Conservation (phyloP, 2,888 invertebrate species). For the Cartodere bifasciata region DNA sequence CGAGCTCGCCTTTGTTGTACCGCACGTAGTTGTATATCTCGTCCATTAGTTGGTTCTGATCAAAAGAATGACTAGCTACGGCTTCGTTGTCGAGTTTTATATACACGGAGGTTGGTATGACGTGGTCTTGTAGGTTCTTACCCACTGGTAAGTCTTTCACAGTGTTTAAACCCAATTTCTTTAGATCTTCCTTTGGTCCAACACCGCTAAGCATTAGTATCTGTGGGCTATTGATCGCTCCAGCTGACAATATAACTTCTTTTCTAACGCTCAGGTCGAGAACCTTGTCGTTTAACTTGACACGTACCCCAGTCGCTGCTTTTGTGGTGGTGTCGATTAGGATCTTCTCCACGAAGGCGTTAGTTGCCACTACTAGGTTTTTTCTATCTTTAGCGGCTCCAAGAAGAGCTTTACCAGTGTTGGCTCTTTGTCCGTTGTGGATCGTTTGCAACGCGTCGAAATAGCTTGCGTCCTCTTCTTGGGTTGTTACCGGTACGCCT, state of each 20-base stretch:
- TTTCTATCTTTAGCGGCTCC: slow-evolving; percentile 35
- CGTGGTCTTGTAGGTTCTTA: slow-evolving; percentile 43
- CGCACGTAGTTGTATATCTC: slow-evolving; percentile 37
- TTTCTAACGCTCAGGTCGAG: slow-evolving; percentile 35
- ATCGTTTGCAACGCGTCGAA: slow-evolving; percentile 23
- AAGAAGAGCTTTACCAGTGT: slow-evolving; percentile 61
- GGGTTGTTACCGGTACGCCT: slow-evolving; percentile 24
- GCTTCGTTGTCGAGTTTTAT: slow-evolving; percentile 14
- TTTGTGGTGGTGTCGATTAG: slow-evolving; percentile 35
- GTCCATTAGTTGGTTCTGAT: slow-evolving; percentile 15
- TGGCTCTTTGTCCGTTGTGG: slow-evolving; percentile 33
- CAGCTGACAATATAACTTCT: slow-evolving; percentile 53
- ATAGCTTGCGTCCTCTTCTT: slow-evolving; percentile 23
- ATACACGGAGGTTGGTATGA: slow-evolving; percentile 27
- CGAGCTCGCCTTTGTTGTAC: slow-evolving; percentile 37
- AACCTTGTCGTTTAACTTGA: slow-evolving; percentile 26
- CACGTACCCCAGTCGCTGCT: slow-evolving; percentile 36
- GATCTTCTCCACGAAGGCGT: slow-evolving; percentile 42
- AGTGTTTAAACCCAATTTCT: slow-evolving; percentile 33
- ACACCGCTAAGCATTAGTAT: slow-evolving; percentile 56
- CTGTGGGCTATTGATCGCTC: slow-evolving; percentile 54
- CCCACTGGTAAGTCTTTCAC: slow-evolving; percentile 40
- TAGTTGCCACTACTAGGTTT: slow-evolving; percentile 47
- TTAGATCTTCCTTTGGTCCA: slow-evolving; percentile 40
- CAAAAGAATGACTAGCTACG: slow-evolving; percentile 3